These are phyloP conservation scores for Enteromius argenteus DNA, from an alignment of 2,797 vertebrate species.

Conservation along the genomic window DNA sequence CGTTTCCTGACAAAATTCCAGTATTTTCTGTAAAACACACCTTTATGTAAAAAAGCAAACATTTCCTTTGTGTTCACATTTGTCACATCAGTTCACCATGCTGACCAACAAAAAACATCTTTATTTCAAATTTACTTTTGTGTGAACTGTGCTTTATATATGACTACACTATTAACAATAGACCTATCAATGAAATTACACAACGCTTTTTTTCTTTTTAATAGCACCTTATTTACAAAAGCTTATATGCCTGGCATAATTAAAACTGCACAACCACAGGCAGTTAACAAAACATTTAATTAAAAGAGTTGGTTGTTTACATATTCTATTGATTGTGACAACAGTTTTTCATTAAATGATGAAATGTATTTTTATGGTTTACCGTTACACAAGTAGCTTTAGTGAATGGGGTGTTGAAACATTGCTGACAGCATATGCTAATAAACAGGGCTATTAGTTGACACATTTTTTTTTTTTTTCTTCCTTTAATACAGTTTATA, in stretches of 20 bases:
- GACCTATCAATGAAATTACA: too few species aligned
- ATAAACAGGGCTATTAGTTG: background rate
- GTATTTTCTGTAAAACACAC: too few species aligned
- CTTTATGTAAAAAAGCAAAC: too few species aligned
- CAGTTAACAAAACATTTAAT: background rate
- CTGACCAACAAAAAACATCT: too few species aligned
- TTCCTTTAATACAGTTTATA: background rate
- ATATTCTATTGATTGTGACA: background rate
- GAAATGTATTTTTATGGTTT: background rate
- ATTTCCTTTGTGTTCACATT: too few species aligned
- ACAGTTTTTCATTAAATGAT: background rate
- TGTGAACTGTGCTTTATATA: too few species aligned
- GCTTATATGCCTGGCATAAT: background rate
- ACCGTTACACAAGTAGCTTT: background rate
- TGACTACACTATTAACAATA: too few species aligned
- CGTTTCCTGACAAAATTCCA: too few species aligned
- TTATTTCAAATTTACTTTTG: too few species aligned
- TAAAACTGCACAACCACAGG: background rate
- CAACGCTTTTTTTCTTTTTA: too few species aligned
- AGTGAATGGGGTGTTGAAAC: background rate
- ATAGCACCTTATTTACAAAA: background rate
- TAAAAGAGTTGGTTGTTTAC: background rate
- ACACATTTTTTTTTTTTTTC: too few species aligned
- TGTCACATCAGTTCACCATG: too few species aligned
- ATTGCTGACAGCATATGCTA: background rate